phyloP scores from a whole-genome alignment of 2,113 vertebrate genomes.

The Dryoscopus gambensis region DNA sequence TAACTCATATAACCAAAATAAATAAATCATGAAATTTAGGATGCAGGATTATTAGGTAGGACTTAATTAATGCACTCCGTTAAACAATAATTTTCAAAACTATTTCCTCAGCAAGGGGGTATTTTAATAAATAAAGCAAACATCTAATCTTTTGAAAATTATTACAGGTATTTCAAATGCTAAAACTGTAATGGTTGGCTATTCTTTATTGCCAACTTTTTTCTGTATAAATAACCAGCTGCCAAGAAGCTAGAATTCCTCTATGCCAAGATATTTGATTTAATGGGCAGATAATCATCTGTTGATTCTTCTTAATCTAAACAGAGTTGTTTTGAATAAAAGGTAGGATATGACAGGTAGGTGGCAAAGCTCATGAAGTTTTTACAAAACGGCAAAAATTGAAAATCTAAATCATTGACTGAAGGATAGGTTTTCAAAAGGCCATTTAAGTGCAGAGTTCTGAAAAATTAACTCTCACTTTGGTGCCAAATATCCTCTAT shows the following conservation, averaged over 20 bases:
- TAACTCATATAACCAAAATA: slow-evolving; percentile 19
- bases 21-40: slow-evolving; percentile 16
- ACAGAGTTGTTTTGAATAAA: slow-evolving; percentile 16
- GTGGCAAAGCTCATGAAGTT: background rate
- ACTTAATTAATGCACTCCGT: background rate
- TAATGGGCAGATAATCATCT: slow-evolving; percentile 40
- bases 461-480: background rate
- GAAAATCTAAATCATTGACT: background rate
- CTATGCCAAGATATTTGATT: slow-evolving; percentile 18
- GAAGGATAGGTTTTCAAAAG: background rate
- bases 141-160: background rate
- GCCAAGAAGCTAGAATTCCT: slow-evolving; percentile 14
- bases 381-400: background rate
- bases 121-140: slow-evolving; percentile 29
- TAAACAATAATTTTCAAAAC: slow-evolving; percentile 18
- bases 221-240: slow-evolving; percentile 28
- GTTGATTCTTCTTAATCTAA: slow-evolving; percentile 35
- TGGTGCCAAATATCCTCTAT: background rate
- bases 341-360: background rate
- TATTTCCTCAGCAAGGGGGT: background rate
- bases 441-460: background rate
- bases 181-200: background rate
- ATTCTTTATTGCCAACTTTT: slow-evolving; percentile 32
- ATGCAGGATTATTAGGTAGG: background rate
- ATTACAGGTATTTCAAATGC: slow-evolving; percentile 27